Conservation (phyloP, 2,797 vertebrate genomes). For the Oreonectes daqikongensis region DNA sequence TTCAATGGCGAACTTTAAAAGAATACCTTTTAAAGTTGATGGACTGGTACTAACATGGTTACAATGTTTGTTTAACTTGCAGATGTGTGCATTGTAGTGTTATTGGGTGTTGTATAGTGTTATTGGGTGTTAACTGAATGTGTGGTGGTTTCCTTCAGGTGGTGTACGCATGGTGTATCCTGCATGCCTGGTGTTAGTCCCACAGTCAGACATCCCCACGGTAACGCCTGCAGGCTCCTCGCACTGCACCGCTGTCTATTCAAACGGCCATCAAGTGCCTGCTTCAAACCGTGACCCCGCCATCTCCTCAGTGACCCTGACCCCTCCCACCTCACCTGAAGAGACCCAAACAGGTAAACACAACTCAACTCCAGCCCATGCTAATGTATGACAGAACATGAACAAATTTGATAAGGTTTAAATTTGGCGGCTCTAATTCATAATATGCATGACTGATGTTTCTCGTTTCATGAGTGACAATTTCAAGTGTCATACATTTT, state of each 20-base stretch:
- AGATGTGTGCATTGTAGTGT: too few relatives aligned
- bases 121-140: not conserved
- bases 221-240: conserved; percentile 86
- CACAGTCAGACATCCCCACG: conserved; percentile 92
- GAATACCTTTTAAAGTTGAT: not conserved
- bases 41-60: not conserved
- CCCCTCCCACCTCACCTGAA: conserved; percentile 96
- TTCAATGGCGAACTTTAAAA: too few relatives aligned
- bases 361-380: not conserved
- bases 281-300: conserved; percentile 94
- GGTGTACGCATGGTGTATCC: conserved; percentile 98
- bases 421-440: not conserved
- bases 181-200: conserved; percentile 92
- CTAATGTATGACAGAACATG: not conserved
- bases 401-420: not conserved
- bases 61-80: not conserved
- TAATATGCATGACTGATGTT: not conserved
- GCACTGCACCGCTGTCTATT: conserved; percentile 90
- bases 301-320: conserved; percentile 97
- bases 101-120: not conserved
- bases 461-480: too few relatives aligned
- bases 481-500: too few relatives aligned
- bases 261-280: conserved; percentile 97
- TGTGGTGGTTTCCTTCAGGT: conserved; percentile 71
- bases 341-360: conserved; percentile 92